These are phyloP conservation scores for Scelioninae gen. 1 DNA, from an alignment of 2,888 invertebrate species.

Conservation along the genomic window DNA sequence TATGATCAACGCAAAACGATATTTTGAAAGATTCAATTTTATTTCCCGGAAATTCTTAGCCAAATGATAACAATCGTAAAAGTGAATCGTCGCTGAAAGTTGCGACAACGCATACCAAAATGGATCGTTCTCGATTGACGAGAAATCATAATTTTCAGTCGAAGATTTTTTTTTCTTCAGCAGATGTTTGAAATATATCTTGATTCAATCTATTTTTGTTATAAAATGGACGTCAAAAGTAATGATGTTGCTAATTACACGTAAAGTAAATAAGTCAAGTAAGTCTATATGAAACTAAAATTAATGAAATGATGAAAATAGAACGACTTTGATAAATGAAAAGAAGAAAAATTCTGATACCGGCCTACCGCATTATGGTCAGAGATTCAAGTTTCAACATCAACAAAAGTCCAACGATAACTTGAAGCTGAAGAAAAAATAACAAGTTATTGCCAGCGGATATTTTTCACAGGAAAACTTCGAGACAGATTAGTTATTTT, in stretches of 20 bases:
- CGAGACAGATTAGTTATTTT: too few species aligned
- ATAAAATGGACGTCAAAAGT: constrained; percentile 20
- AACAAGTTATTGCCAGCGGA: too few species aligned
- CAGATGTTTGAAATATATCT: constrained; percentile 54
- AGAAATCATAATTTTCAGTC: constrained; percentile 48
- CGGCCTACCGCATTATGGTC: constrained; percentile 25
- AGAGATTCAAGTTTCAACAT: constrained; percentile 33
- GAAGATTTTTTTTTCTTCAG: constrained; percentile 25
- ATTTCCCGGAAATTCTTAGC: too few species aligned
- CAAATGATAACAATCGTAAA: too few species aligned
- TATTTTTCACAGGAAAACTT: too few species aligned
- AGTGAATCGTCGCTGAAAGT: too few species aligned
- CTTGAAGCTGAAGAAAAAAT: constrained; percentile 31
- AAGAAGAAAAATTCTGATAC: too few species aligned
- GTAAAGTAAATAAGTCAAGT: neutral
- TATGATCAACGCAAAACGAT: too few species aligned
- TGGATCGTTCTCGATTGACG: constrained; percentile 52
- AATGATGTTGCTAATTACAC: constrained; percentile 29
- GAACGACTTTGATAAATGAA: constrained; percentile 20
- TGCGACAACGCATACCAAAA: constrained; percentile 16
- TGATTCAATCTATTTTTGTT: constrained; percentile 48
- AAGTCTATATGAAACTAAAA: neutral
- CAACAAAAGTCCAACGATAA: constrained; percentile 35
- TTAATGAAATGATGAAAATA: neutral
- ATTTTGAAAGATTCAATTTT: too few species aligned